Evolutionary conservation across 1,140 invertebrate species (phyloP), one percentile per base, ranked within the genome.

Genomic region (Micrasema longulum): DNA sequence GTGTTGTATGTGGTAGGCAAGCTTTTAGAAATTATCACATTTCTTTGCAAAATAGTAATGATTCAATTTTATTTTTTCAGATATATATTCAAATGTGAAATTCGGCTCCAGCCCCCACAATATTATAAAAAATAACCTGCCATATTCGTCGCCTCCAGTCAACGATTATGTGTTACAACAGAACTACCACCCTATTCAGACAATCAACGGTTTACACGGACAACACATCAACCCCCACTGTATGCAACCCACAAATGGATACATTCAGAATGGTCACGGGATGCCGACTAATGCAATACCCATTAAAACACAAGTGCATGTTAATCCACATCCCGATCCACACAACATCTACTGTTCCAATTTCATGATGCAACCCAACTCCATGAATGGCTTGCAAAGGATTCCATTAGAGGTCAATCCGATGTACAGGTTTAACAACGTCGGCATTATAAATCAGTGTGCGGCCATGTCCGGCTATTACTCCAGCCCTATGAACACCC

Each of bases 401-500:
- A 38, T 7, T 16, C 38, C 62, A 16, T 35, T 63, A 16, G 60
- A 72, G 18, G 38, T 69, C 7, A 69, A 72, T 43, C 69, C 66
- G 16, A 72, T 75, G 57, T 75, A 72, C 23, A 50, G 57, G 16
- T 68, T 36, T 48, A 71, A 75, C 38, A 57, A 36, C 0, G 68
- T 74, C n/a, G 14, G 16, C 22, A 45, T 53, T 31, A 22, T 74
- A 22, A 71, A 71, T 47, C 72, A 74, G 26, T 66, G 82, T 67
- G 79, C 78, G 1, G 16, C 68, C 1, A 77, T 82, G 4, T 82
- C 82, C 0, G 43, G 36, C 7, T 77, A 74, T 57, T 84, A 82
- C 57, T 84, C 83, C 75, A 82, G 80, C 67, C 82, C 83, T 1
- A 77, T 85, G 26, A 55, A 75, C 20, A 80, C 81, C 50, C 72